Conservation (phyloP, 2,797 vertebrate genomes). For the Tinamus major region DNA sequence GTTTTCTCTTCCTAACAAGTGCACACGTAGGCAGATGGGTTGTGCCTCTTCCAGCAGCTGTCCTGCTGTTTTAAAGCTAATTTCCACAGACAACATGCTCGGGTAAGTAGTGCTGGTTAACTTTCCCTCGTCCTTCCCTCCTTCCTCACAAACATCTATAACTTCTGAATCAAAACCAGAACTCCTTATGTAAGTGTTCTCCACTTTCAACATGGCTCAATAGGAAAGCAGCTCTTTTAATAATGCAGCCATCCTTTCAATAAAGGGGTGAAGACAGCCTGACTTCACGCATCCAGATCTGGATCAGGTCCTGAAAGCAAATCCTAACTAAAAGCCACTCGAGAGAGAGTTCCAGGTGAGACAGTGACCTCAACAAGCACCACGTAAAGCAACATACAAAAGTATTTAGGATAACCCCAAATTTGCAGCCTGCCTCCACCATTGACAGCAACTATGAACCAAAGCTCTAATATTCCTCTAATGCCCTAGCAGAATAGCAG, state of each 20-base stretch:
- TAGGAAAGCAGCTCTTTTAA: neutral
- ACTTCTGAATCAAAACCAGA: neutral
- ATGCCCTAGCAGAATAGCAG: neutral
- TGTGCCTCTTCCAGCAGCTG: slow-evolving; percentile 1
- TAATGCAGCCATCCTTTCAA: neutral
- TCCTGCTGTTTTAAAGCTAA: neutral
- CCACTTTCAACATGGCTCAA: neutral
- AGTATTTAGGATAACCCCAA: neutral
- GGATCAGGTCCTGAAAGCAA: neutral
- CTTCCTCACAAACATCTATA: neutral
- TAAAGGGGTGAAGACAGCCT: neutral
- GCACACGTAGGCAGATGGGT: slow-evolving; percentile 9
- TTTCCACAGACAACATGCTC: neutral
- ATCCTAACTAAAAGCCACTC: neutral
- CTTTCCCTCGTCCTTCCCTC: neutral
- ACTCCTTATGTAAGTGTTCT: neutral
- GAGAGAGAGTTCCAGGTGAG: neutral
- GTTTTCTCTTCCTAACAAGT: slow-evolving; percentile 24
- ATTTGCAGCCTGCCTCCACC: neutral
- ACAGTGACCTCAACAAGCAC: neutral
- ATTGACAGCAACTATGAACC: neutral
- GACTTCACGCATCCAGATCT: neutral
- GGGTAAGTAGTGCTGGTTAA: neutral
- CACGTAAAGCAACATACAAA: neutral
- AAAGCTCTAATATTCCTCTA: neutral